These are phyloP conservation scores for Erpobdella octoculata DNA, from an alignment of 2,888 invertebrate species.

Conservation along the genomic window DNA sequence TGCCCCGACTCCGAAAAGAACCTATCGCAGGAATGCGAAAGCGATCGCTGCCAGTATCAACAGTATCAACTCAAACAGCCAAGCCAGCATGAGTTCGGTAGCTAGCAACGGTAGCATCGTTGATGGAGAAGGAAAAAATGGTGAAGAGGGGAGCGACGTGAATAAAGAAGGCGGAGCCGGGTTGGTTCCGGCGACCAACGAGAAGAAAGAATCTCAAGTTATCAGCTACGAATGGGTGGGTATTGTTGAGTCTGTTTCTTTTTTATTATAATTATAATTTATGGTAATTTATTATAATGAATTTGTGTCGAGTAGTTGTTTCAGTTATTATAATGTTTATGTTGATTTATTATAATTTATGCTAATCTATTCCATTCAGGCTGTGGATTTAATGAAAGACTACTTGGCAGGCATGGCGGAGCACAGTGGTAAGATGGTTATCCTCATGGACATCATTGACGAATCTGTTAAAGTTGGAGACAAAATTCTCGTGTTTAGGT, in stretches of 20 bases:
- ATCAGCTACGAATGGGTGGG: constrained; percentile 39
- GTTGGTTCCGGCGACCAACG: constrained; percentile 6
- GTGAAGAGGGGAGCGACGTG: background rate
- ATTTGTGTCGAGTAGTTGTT: background rate
- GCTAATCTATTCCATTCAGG: constrained; percentile 46
- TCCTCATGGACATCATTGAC: constrained; percentile 81
- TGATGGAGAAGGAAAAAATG: constrained; percentile 7
- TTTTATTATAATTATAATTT: no score
- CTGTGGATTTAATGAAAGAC: constrained; percentile 52
- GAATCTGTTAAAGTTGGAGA: constrained; percentile 80
- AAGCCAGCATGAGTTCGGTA: background rate
- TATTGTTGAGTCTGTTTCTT: constrained; percentile 7
- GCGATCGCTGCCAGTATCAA: background rate
- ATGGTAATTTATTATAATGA: background rate
- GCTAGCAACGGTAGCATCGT: background rate
- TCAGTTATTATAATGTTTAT: background rate
- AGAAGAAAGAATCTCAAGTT: constrained; percentile 34
- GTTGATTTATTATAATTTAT: background rate
- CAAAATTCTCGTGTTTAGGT: constrained; percentile 75
- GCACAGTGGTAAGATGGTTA: constrained; percentile 87
- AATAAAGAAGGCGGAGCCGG: background rate
- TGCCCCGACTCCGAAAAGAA: constrained; percentile 33
- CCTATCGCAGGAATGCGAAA: background rate
- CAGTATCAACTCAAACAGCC: background rate
- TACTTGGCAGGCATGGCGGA: constrained; percentile 81